Conservation (phyloP, 1,140 invertebrate species). For the Trachelipus rathkii region DNA sequence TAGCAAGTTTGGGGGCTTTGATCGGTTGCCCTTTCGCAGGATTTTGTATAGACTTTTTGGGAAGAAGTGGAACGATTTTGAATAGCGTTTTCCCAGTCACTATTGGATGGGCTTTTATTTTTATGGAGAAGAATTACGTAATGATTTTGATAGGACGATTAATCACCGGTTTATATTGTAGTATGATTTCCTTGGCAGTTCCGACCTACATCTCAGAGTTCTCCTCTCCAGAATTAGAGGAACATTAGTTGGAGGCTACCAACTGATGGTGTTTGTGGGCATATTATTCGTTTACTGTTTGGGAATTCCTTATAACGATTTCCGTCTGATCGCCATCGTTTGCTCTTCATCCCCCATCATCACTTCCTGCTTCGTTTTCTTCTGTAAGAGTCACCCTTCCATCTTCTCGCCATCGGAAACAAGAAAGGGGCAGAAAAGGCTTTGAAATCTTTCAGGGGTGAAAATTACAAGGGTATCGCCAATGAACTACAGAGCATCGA, state of each 20-base stretch:
- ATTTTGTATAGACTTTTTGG: slow-evolving; percentile 56
- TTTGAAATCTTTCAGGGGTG: slow-evolving; percentile 17
- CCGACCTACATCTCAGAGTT: slow-evolving; percentile 37
- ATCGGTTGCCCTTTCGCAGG: slow-evolving; percentile 69
- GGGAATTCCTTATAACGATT: slow-evolving; percentile 2
- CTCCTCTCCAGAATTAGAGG: slow-evolving; percentile 33
- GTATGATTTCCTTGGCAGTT: slow-evolving; percentile 47
- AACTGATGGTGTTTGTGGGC: slow-evolving; percentile 14
- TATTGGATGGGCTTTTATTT: slow-evolving; percentile 12
- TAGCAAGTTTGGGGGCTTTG: slow-evolving; percentile 17
- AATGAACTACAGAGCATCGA: slow-evolving; percentile 34
- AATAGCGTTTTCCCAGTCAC: too few species aligned
- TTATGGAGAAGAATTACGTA: slow-evolving; percentile 26
- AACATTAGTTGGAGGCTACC: slow-evolving; percentile 20
- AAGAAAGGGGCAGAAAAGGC: neutral
- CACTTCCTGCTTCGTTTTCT: slow-evolving; percentile 9
- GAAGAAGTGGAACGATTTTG: slow-evolving; percentile 65
- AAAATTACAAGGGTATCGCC: slow-evolving; percentile 31
- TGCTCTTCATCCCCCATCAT: slow-evolving; percentile 1
- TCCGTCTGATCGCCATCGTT: neutral
- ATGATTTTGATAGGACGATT: slow-evolving; percentile 33
- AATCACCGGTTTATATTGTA: slow-evolving; percentile 46
- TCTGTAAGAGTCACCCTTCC: slow-evolving; percentile 18
- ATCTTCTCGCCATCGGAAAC: slow-evolving; percentile 18
- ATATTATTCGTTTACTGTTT: neutral